These are phyloP conservation scores for Reinhardtius hippoglossoides DNA, from an alignment of 2,113 vertebrate genomes.

Conservation along the genomic window DNA sequence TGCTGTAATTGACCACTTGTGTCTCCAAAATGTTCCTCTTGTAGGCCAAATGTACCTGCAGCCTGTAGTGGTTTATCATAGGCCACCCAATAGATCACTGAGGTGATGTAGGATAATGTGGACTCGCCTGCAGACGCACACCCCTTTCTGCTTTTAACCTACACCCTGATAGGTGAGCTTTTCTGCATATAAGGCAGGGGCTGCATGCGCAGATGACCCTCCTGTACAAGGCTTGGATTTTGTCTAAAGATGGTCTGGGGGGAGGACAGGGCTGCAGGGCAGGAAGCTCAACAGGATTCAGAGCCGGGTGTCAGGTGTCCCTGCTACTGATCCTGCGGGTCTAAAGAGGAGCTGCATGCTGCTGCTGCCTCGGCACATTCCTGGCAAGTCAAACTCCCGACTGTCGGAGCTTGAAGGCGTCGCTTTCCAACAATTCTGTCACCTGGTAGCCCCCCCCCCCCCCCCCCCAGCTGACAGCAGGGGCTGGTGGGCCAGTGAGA, in stretches of 20 bases:
- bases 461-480: neutral
- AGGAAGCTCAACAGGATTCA: slow-evolving; percentile 48
- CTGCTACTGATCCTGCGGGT: slow-evolving; percentile 32
- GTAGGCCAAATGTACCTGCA: neutral
- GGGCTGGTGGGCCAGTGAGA: slow-evolving; percentile 1
- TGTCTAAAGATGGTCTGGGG: slow-evolving; percentile 75
- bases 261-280: slow-evolving; percentile 3
- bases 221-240: slow-evolving; percentile 41
- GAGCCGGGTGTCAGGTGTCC: slow-evolving; percentile 67
- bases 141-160: slow-evolving; percentile 25
- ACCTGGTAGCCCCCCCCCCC: slow-evolving; percentile 13
- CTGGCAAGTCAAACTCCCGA: slow-evolving; percentile 64
- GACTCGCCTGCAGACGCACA: neutral
- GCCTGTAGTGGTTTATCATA: neutral
- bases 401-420: slow-evolving; percentile 43
- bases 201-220: slow-evolving; percentile 24
- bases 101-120: neutral
- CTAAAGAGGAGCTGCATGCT: slow-evolving; percentile 53
- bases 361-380: slow-evolving; percentile 76
- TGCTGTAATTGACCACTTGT: too few species aligned
- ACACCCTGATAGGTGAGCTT: slow-evolving; percentile 20
- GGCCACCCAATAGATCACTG: neutral
- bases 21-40: too few species aligned
- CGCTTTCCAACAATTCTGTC: slow-evolving; percentile 30
- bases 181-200: slow-evolving; percentile 69